Base-by-base conservation (phyloP, 2,888 invertebrate genomes). In the Dioctria rufipes region DNA sequence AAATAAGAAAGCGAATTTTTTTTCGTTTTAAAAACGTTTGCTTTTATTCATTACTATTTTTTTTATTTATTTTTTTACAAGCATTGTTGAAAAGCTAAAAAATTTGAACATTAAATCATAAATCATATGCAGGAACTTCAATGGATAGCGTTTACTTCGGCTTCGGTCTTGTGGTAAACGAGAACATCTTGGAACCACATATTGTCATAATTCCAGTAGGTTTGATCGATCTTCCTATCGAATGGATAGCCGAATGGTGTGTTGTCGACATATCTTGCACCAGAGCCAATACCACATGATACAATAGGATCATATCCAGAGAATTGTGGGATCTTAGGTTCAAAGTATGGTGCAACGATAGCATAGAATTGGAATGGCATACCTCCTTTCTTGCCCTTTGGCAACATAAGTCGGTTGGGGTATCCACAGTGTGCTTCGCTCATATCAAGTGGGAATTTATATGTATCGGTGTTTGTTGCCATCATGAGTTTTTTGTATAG, bases 211-310 rank as follows among this genome's bases (percentile, higher is more conserved):
- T 91, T 90, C 90, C 93, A 94, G 84, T 90, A 90, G 75, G 89
- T 88, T 54, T 91, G 89, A 67, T 92, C 90, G 84, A 94, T 91
- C 6, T 91, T 90, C 83, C 94, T 92, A 86, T 95, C 94, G 87
- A 95, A 92, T 84, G 95, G 95, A 90, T 92, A 95, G 78, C 93
- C 94, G 85, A 93, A 90, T 73, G 94, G 91, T 87, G 91, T 91
- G 81, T 83, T 63, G 80, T 88, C 87, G 40, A 87, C 83, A 69
- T 85, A 88, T 63, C 90, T 88, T 81, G 90, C 88, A 3, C 91
- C 90, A 37, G 89, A 87, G 4, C 90, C 91, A 46, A 90, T 85
- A 40, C 91, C 91, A 81, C 91, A 90, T 73, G 92, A 90, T 78
- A 91, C 82, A 73, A 90, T 85, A n/a, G 91, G 90, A 83, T 91